Evolutionary conservation across 2,888 invertebrate species (phyloP).

Genomic region (Pelosia muscerda): DNA sequence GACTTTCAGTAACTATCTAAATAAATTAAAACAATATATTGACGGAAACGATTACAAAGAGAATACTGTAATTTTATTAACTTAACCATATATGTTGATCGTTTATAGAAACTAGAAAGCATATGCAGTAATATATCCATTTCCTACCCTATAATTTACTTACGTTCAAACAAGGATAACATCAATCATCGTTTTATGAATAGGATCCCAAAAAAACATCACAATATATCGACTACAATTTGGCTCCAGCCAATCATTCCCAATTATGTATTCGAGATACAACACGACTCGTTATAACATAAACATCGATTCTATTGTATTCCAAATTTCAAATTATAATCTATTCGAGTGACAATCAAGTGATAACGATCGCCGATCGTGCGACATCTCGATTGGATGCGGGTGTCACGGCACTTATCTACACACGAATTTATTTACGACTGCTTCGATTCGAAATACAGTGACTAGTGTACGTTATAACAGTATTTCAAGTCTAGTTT

Average conservation of each 20-base stretch:
- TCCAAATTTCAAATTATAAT: conserved; percentile 61
- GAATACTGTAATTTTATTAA: neutral
- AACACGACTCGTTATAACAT: conserved; percentile 47
- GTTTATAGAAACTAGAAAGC: neutral
- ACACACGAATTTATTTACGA: conserved; percentile 51
- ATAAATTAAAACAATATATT: neutral
- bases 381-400: conserved; percentile 68
- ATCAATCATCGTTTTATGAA: conserved; percentile 44
- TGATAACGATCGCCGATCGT: conserved; percentile 63
- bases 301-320: conserved; percentile 60
- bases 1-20: neutral
- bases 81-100: too few species aligned
- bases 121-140: conserved; percentile 9
- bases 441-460: conserved; percentile 31
- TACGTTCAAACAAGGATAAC: conserved; percentile 12
- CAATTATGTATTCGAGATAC: conserved; percentile 59
- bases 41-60: neutral
- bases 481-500: conserved; percentile 29
- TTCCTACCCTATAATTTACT: conserved; percentile 31
- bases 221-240: conserved; percentile 43
- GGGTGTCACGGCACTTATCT: conserved; percentile 59
- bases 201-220: conserved; percentile 23
- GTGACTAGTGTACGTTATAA: conserved; percentile 1
- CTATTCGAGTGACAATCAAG: conserved; percentile 54
- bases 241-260: conserved; percentile 43